A percentile compares a stretch with the other conserved stretches of the same genome.
phyloP scores from a whole-genome alignment of 2,888 invertebrate species.

The Omphaloscelis lunosa region DNA sequence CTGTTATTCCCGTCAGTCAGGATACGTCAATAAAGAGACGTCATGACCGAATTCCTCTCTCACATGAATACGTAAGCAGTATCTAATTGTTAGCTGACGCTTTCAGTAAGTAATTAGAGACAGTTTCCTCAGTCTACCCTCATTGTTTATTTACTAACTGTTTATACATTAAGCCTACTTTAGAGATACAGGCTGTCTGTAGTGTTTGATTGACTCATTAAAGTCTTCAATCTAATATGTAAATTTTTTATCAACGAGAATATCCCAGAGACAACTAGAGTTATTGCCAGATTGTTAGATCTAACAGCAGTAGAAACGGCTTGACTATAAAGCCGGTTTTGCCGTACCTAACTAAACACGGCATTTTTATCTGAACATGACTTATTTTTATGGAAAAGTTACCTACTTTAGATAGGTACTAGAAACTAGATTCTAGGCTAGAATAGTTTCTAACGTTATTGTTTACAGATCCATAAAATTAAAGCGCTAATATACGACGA shows the following conservation, averaged over 20 bases:
- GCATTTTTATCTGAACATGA: too few species aligned
- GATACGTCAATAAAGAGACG: not conserved
- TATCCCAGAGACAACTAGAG: too few species aligned
- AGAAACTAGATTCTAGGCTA: not conserved
- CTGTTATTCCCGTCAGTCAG: not conserved
- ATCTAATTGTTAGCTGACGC: slow-evolving; percentile 35
- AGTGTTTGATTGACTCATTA: too few species aligned
- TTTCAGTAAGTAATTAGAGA: slow-evolving; percentile 45
- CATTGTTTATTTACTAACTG: slow-evolving; percentile 32
- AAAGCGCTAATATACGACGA: slow-evolving; percentile 33
- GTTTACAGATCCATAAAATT: slow-evolving; percentile 22
- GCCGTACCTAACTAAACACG: too few species aligned
- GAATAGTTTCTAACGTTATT: slow-evolving; percentile 1
- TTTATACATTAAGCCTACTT: slow-evolving; percentile 2
- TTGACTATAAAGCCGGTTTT: too few species aligned
- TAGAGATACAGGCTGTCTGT: not conserved
- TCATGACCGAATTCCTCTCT: not conserved
- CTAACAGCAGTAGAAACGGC: too few species aligned
- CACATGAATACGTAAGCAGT: slow-evolving; percentile 28
- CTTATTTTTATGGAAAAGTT: too few species aligned
- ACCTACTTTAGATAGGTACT: too few species aligned
- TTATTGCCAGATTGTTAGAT: too few species aligned
- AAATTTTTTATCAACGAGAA: too few species aligned
- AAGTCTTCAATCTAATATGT: too few species aligned
- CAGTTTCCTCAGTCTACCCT: not conserved